A percentile compares a stretch with the other conserved stretches of the same genome.
These are phyloP conservation scores for Microplitis deprimator DNA, from an alignment of 2,888 invertebrate genomes.

Conservation along the genomic window DNA sequence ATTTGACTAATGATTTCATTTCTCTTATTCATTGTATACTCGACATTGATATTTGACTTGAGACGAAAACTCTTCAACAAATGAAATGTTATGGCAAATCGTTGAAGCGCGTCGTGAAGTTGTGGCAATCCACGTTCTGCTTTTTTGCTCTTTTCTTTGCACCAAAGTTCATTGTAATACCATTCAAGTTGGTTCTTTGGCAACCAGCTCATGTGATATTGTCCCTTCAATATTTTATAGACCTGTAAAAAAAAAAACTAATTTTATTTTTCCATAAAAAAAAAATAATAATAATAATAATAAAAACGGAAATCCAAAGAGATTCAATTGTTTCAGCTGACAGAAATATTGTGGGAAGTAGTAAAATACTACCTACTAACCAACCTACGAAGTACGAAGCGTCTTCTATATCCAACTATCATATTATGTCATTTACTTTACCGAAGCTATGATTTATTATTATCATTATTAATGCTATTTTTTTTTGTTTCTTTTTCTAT, in stretches of 20 bases:
- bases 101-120: conserved; percentile 74
- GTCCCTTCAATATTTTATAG: conserved; percentile 66
- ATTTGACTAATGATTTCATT: conserved; percentile 70
- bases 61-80: conserved; percentile 66
- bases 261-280: neutral
- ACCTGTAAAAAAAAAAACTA: conserved; percentile 56
- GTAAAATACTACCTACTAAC: too few species aligned
- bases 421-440: too few species aligned
- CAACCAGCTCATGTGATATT: conserved; percentile 70
- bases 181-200: conserved; percentile 69
- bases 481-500: neutral
- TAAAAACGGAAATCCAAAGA: conserved; percentile 18
- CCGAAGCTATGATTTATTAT: too few species aligned
- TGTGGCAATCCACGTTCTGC: conserved; percentile 75
- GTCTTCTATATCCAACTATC: too few species aligned
- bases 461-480: neutral
- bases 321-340: neutral
- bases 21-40: conserved; percentile 71
- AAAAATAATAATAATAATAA: conserved; percentile 21
- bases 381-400: too few species aligned
- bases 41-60: conserved; percentile 71
- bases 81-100: conserved; percentile 73
- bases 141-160: conserved; percentile 72
- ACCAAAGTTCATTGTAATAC: conserved; percentile 68
- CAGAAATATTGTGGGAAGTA: too few species aligned